Evolutionary conservation across 2,888 invertebrate species (phyloP).

Genomic region (Torymus aiolomorphi): DNA sequence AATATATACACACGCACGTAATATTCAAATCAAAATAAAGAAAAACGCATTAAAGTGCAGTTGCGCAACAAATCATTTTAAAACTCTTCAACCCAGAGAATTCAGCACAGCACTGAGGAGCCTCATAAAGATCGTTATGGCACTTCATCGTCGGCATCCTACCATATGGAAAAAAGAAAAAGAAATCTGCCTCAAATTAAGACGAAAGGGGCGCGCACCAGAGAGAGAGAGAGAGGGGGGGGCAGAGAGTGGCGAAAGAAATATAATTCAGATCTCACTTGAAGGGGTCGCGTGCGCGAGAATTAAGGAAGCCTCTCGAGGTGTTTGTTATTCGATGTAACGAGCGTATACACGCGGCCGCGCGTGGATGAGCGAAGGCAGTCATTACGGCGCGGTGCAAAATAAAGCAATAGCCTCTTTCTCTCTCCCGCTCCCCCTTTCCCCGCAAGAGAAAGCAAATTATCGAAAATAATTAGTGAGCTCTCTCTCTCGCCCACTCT

Average conservation of each 20-base stretch:
- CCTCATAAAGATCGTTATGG: too few relatives aligned
- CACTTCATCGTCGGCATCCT: too few relatives aligned
- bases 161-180: background rate
- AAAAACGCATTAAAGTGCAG: too few relatives aligned
- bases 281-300: background rate
- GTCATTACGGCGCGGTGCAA: background rate
- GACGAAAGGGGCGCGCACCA: background rate
- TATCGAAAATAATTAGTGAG: conserved; percentile 14
- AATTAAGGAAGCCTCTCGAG: background rate
- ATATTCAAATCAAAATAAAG: too few relatives aligned
- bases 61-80: too few relatives aligned
- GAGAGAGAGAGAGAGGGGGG: too few relatives aligned
- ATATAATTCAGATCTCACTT: conserved; percentile 26
- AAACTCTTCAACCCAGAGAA: too few relatives aligned
- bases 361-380: background rate
- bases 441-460: background rate
- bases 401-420: background rate
- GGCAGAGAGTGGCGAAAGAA: conserved; percentile 4
- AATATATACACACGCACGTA: too few relatives aligned
- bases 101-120: background rate
- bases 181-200: background rate
- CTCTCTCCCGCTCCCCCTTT: too few relatives aligned
- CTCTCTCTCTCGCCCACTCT: too few relatives aligned
- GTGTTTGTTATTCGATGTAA: conserved; percentile 39
- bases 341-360: background rate